These are phyloP conservation scores for Acanthurus leucopareius DNA, from an alignment of 2,797 vertebrate genomes.

Conservation along the genomic window DNA sequence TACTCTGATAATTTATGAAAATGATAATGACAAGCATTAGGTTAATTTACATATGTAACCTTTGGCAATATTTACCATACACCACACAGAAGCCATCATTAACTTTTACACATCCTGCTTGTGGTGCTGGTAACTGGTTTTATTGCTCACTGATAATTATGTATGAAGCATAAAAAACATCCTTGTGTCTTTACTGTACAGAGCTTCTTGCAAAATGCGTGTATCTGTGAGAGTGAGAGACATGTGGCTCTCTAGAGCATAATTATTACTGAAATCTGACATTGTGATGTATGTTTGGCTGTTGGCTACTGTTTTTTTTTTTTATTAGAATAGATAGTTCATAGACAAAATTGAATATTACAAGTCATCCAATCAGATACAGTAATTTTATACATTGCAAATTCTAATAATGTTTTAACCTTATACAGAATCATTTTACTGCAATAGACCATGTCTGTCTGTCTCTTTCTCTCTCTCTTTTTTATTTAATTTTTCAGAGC, in stretches of 20 bases:
- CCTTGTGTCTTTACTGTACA: background rate
- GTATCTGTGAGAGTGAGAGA: background rate
- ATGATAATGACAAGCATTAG: background rate
- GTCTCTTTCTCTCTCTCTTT: background rate
- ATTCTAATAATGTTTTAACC: background rate
- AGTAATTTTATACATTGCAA: background rate
- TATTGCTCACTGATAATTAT: slow-evolving; percentile 15
- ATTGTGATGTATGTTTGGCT: background rate
- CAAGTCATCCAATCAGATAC: background rate
- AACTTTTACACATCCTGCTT: background rate
- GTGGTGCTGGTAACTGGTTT: slow-evolving; percentile 25
- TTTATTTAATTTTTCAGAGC: slow-evolving; percentile 61
- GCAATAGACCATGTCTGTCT: background rate
- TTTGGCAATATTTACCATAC: background rate
- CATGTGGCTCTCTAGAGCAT: background rate
- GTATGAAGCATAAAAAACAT: slow-evolving; percentile 1
- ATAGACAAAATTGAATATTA: background rate
- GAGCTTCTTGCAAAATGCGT: background rate
- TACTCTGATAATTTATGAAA: background rate
- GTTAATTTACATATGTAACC: slow-evolving; percentile 1
- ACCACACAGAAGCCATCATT: background rate
- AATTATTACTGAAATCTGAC: background rate
- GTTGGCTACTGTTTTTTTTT: background rate
- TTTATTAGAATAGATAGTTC: background rate
- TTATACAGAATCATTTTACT: background rate